These are phyloP conservation scores for Bovichtus diacanthus DNA, from an alignment of 2,797 vertebrate genomes.

Conservation along the genomic window DNA sequence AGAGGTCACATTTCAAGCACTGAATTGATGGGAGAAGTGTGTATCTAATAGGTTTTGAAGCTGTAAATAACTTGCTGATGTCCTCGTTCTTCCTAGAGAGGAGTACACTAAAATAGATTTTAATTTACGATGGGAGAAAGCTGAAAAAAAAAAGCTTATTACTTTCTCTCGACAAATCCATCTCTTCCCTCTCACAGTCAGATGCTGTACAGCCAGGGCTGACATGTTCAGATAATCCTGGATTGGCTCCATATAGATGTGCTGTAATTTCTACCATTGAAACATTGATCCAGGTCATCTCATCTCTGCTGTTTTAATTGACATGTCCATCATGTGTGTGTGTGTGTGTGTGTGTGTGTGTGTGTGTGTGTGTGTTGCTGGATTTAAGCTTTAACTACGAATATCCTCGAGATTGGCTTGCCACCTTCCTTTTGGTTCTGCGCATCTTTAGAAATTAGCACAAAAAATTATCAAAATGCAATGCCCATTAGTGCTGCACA, in stretches of 20 bases:
- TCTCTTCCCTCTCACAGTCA: conserved; percentile 4
- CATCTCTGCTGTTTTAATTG: conserved; percentile 35
- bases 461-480: background rate
- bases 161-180: conserved; percentile 31
- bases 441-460: background rate
- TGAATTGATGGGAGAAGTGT: conserved; percentile 16
- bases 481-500: background rate
- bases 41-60: conserved; percentile 47
- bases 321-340: conserved; percentile 39
- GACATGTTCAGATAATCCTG: conserved; percentile 45
- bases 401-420: conserved; percentile 2
- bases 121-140: conserved; percentile 42
- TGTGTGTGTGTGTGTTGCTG: conserved; percentile 9
- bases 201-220: background rate
- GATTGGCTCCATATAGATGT: conserved; percentile 24
- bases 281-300: conserved; percentile 35
- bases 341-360: conserved; percentile 17
- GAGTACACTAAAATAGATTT: conserved; percentile 57
- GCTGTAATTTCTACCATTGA: conserved; percentile 18
- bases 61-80: conserved; percentile 65
- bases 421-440: background rate
- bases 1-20: conserved; percentile 23
- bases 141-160: conserved; percentile 28
- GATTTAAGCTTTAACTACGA: conserved; percentile 16
- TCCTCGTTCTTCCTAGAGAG: conserved; percentile 42